phyloP scores from a whole-genome alignment of 1,140 invertebrate genomes.

The Dysdera silvatica region DNA sequence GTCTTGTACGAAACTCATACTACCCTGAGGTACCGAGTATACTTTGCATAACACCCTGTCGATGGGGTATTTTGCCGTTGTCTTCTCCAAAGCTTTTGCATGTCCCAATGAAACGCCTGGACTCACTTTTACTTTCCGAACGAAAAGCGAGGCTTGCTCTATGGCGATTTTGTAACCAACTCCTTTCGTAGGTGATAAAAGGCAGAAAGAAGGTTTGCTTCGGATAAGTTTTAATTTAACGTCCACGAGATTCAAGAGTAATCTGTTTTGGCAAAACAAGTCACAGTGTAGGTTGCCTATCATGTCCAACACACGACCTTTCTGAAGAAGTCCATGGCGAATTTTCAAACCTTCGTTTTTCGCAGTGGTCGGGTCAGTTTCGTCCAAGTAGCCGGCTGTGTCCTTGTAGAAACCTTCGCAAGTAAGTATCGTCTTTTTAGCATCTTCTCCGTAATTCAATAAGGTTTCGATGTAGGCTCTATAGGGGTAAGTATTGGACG shows the following conservation, averaged over 20 bases:
- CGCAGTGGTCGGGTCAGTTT: no score
- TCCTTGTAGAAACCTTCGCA: neutral
- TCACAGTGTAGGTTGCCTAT: neutral
- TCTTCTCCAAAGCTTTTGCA: neutral
- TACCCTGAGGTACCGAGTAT: neutral
- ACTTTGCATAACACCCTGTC: neutral
- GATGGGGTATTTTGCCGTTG: neutral
- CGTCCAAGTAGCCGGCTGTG: no score
- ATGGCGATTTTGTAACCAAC: neutral
- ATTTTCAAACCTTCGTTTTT: neutral
- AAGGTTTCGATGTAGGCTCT: neutral
- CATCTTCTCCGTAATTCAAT: neutral
- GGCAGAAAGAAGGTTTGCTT: neutral
- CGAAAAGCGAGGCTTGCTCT: neutral
- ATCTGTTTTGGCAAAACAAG: neutral
- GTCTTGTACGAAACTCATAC: neutral
- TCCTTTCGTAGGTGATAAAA: neutral
- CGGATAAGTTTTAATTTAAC: neutral
- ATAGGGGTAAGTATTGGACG: neutral
- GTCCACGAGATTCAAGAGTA: neutral
- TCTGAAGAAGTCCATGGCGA: neutral
- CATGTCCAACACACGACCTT: neutral
- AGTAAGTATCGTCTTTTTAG: no score
- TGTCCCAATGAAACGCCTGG: neutral
- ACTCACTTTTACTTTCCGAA: neutral